These are phyloP conservation scores for Tragelaphus scriptus DNA, from an alignment of 2,113 vertebrate genomes.

Conservation along the genomic window DNA sequence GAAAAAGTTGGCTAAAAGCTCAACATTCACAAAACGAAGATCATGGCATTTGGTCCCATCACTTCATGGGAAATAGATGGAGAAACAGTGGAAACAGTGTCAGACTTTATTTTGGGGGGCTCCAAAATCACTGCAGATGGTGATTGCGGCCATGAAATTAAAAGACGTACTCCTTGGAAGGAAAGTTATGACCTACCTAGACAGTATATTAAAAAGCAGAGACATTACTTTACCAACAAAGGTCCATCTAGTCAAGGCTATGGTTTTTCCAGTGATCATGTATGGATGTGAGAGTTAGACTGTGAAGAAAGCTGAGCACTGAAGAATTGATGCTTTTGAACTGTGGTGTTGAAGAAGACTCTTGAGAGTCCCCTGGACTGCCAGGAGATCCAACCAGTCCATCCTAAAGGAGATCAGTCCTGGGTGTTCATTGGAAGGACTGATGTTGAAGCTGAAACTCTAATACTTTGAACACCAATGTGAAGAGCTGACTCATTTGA, in stretches of 20 bases:
- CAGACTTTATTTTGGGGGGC: too few species aligned
- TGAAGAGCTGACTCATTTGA: background rate
- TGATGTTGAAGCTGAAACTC: background rate
- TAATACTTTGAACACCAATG: background rate
- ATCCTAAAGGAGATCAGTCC: background rate
- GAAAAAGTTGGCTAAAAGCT: background rate
- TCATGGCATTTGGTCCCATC: background rate
- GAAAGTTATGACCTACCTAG: background rate
- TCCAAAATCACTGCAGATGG: too few species aligned
- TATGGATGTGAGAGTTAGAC: background rate
- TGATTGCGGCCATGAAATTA: background rate
- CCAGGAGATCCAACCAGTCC: background rate
- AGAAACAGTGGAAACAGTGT: background rate
- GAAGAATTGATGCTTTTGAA: background rate
- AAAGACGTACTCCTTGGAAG: background rate
- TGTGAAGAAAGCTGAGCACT: accelerated
- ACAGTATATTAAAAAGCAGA: background rate
- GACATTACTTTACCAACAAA: background rate
- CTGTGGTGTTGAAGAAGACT: background rate
- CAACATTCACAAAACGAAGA: background rate
- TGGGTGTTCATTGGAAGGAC: background rate
- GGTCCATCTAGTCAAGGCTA: background rate
- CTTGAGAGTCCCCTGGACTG: background rate
- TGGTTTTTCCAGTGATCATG: background rate
- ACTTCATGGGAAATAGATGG: background rate